These are phyloP conservation scores for Meiosimyza platycephala DNA, from an alignment of 2,888 invertebrate genomes.

Conservation along the genomic window DNA sequence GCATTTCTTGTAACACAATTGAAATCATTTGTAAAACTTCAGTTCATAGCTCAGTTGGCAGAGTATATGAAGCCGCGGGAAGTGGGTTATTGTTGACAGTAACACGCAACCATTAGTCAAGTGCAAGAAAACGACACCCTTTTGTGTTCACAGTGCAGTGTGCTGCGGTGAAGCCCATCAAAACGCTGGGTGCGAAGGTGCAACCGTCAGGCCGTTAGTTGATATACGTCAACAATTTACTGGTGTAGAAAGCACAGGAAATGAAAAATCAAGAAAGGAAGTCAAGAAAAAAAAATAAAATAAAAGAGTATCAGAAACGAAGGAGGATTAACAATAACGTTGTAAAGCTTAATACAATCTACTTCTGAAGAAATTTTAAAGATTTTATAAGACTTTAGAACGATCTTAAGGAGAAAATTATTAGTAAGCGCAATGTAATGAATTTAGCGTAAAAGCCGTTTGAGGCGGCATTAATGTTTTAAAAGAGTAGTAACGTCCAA, in stretches of 20 bases:
- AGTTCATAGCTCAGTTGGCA: conserved; percentile 43
- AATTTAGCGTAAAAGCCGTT: too few relatives aligned
- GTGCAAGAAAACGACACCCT: conserved; percentile 12
- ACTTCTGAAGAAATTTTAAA: too few relatives aligned
- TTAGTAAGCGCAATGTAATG: too few relatives aligned
- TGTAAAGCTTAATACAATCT: too few relatives aligned
- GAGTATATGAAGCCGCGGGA: conserved; percentile 37
- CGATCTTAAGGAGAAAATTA: too few relatives aligned
- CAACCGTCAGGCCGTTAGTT: neutral
- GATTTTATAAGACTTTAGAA: too few relatives aligned
- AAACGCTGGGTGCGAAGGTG: neutral
- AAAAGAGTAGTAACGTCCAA: too few relatives aligned
- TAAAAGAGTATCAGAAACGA: too few relatives aligned
- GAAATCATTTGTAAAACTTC: conserved; percentile 32
- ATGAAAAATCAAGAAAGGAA: conserved; percentile 4
- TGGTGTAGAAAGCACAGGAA: conserved; percentile 11
- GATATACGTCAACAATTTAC: conserved; percentile 1
- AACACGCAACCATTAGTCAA: conserved; percentile 61
- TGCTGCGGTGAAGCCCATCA: neutral
- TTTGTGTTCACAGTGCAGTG: too few relatives aligned
- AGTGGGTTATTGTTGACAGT: conserved; percentile 48
- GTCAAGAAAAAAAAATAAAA: neutral
- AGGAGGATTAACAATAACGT: too few relatives aligned
- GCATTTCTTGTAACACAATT: conserved; percentile 31
- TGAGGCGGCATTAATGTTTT: too few relatives aligned